phyloP scores from a whole-genome alignment of 2,888 invertebrate genomes.

The Sturmia bella region DNA sequence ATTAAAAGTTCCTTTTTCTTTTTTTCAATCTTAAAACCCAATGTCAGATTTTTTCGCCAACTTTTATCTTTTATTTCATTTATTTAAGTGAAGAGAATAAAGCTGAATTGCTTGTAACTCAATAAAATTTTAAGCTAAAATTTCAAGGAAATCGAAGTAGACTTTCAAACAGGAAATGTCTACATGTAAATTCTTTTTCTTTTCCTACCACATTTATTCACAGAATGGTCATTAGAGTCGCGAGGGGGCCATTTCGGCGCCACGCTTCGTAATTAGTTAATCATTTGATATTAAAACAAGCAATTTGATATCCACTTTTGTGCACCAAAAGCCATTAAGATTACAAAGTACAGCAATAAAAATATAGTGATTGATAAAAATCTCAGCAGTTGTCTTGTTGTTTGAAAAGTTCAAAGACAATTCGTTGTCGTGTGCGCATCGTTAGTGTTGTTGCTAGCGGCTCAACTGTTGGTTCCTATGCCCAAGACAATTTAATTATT shows the following conservation, averaged over 20 bases:
- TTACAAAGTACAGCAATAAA: conserved; percentile 28
- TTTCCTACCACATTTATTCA: background rate
- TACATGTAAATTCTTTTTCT: background rate
- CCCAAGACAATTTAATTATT: conserved; percentile 40
- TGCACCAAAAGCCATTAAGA: conserved; percentile 5
- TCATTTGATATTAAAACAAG: conserved; percentile 75
- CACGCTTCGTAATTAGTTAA: conserved; percentile 76
- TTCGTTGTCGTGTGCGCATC: background rate
- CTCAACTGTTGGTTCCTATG: background rate
- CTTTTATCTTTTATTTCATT: no score
- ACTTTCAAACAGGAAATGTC: background rate
- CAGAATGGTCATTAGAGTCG: background rate
- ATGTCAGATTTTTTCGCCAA: no score
- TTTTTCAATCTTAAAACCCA: no score
- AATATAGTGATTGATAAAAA: conserved; percentile 36
- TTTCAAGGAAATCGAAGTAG: background rate
- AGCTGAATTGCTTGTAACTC: no score
- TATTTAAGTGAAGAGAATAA: no score
- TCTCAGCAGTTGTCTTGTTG: conserved; percentile 1
- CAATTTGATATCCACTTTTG: background rate
- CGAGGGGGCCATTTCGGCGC: conserved; percentile 13
- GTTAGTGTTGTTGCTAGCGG: background rate
- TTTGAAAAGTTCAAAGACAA: no score
- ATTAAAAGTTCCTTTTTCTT: no score
- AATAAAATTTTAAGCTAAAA: background rate